Conservation (phyloP, 2,888 invertebrate species). For the Gryllus longicercus region DNA sequence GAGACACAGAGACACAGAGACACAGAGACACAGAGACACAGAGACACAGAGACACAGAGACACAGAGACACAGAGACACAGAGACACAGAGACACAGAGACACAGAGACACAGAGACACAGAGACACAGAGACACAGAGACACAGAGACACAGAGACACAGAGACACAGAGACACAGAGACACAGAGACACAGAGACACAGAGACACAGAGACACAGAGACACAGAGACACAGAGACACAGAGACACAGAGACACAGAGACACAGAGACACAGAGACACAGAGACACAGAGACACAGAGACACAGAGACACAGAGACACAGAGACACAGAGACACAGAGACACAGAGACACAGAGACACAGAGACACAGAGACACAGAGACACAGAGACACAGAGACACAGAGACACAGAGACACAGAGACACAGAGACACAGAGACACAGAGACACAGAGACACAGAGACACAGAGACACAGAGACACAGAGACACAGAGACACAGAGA, state of each 20-base stretch:
- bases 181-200: constrained; percentile 11
- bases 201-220: constrained; percentile 19
- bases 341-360: constrained; percentile 19
- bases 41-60: background rate
- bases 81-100: background rate
- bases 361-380: background rate
- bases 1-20: constrained; percentile 3
- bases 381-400: constrained; percentile 11
- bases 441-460: constrained; percentile 20
- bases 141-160: constrained; percentile 19
- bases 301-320: constrained; percentile 20
- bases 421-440: background rate
- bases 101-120: background rate
- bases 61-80: background rate
- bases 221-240: constrained; percentile 22
- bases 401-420: constrained; percentile 21
- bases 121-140: background rate
- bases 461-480: constrained; percentile 4
- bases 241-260: constrained; percentile 6
- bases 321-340: constrained; percentile 17
- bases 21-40: constrained; percentile 21
- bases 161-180: constrained; percentile 22
- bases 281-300: constrained; percentile 11
- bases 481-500: constrained; percentile 19
- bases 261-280: background rate